Base-by-base conservation (phyloP, 2,797 vertebrate genomes). In the Eptatretus atami region DNA sequence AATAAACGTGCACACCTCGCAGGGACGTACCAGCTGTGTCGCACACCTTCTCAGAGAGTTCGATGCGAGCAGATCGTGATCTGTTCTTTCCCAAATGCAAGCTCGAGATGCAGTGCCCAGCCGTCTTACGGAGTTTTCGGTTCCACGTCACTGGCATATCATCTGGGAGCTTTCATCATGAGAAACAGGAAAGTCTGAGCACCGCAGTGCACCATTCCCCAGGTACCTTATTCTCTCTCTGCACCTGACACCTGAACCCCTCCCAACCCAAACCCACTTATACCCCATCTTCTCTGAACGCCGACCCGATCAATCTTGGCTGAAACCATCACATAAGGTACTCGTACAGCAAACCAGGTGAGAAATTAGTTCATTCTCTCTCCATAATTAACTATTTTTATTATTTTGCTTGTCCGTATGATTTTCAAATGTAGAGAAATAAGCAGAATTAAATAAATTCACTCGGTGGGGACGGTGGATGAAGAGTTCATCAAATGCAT, bases 101-200 rank as follows among this genome's bases (percentile, higher is more conserved):
- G 10, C 9, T 24, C 57, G 24, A n/a, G 15, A 61, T 24, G 24
- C 57, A 61, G 57, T 61, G 25, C 15, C 57, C 57, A 61, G 57
- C 57, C 24, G 57, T 61, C 57, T 61, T 61, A 24, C 57, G 57
- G 9, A 61, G 15, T 24, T 12, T 61, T n/a, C 24, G 15, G 11
- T 61, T 61, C 57, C 57, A 61, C 57, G 24, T n/a, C 12, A 61
- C 15, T 24, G 15, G 15, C 57, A 61, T 61, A 24, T 61, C 24
- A 24, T 61, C 24, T 61, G 57, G 57, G 15, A 61, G 57, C 57
- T 61, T n/a, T 9, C 25, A 61, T 61, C 25, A n/a, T 61, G 57
- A n/a, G 12, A n/a, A 61, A 61, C n/a, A n/a, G 25, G 25, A 11
- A n/a, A 10, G 11, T 12, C 12, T n/a, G 57, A 61, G 25, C n/a